Evolutionary conservation across 2,888 invertebrate genomes (phyloP).

Genomic region (Sepiola atlantica): DNA sequence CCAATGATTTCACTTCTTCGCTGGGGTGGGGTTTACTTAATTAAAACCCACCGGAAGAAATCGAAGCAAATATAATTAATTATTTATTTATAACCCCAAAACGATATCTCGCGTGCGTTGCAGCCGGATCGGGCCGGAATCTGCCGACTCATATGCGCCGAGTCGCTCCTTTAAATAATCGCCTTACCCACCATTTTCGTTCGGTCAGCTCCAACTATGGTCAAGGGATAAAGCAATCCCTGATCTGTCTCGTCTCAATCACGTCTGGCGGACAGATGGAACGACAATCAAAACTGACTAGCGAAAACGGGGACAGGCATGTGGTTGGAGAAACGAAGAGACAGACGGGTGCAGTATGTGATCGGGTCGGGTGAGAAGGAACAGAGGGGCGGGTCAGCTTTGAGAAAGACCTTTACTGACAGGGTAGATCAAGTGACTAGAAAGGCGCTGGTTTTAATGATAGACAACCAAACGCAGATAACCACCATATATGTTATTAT

Average conservation of each 20-base stretch:
- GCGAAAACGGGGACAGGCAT: not conserved
- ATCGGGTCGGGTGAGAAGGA: not conserved
- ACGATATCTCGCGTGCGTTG: not conserved
- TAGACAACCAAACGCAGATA: not conserved
- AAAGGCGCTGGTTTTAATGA: not conserved
- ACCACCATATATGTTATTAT: not conserved
- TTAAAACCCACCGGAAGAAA: slow-evolving; percentile 32
- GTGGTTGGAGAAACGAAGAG: not conserved
- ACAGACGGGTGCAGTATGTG: not conserved
- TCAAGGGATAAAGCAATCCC: not conserved
- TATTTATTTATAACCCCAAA: slow-evolving; percentile 32
- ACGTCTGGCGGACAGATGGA: not conserved
- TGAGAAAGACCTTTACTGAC: not conserved
- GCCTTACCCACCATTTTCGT: not conserved
- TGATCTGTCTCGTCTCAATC: not conserved
- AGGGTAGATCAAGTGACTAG: not conserved
- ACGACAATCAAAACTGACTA: slow-evolving; percentile 13
- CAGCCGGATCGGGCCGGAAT: not conserved
- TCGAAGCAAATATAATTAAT: slow-evolving; percentile 22
- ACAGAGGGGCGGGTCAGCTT: not conserved
- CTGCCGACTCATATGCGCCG: not conserved
- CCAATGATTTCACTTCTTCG: not conserved
- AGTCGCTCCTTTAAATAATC: too few relatives aligned
- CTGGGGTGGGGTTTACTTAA: not conserved
- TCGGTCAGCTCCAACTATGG: not conserved